These are phyloP conservation scores for Lepidocyrtoides sp. DNA, from an alignment of 2,888 invertebrate genomes.

Conservation along the genomic window DNA sequence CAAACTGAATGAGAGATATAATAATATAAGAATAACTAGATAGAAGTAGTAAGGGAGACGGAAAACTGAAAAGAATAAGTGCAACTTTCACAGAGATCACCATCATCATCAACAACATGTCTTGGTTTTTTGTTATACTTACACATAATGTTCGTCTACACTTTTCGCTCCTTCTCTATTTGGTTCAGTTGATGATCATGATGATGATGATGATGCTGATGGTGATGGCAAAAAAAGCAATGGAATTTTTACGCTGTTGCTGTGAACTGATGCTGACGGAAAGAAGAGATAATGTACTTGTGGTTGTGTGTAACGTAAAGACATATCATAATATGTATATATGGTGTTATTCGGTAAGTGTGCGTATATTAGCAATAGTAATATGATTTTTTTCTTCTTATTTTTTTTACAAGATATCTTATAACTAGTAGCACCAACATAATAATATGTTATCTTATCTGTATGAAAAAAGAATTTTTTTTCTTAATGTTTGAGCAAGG, in stretches of 20 bases:
- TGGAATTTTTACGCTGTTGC: slow-evolving; percentile 69
- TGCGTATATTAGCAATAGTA: too few relatives aligned
- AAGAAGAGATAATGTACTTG: slow-evolving; percentile 64
- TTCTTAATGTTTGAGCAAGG: slow-evolving; percentile 77
- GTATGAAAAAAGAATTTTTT: slow-evolving; percentile 20
- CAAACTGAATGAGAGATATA: slow-evolving; percentile 23
- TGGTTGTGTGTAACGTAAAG: too few relatives aligned
- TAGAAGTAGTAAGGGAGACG: background rate
- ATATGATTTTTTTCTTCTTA: slow-evolving; percentile 42
- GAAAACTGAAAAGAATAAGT: slow-evolving; percentile 66
- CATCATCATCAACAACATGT: slow-evolving; percentile 73
- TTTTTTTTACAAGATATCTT: slow-evolving; percentile 1
- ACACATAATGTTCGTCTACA: slow-evolving; percentile 66
- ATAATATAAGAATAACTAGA: background rate
- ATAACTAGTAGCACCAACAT: background rate
- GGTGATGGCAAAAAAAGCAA: slow-evolving; percentile 20
- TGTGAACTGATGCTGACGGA: slow-evolving; percentile 60
- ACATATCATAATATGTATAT: background rate
- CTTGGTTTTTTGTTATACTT: slow-evolving; percentile 57
- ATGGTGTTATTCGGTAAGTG: slow-evolving; percentile 36
- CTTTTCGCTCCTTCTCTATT: slow-evolving; percentile 22
- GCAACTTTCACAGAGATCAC: slow-evolving; percentile 74
- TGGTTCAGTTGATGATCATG: slow-evolving; percentile 24
- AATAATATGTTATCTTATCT: slow-evolving; percentile 60
- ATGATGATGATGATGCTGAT: background rate